Evolutionary conservation across 2,888 invertebrate species (phyloP).

Genomic region (Pelosia muscerda): DNA sequence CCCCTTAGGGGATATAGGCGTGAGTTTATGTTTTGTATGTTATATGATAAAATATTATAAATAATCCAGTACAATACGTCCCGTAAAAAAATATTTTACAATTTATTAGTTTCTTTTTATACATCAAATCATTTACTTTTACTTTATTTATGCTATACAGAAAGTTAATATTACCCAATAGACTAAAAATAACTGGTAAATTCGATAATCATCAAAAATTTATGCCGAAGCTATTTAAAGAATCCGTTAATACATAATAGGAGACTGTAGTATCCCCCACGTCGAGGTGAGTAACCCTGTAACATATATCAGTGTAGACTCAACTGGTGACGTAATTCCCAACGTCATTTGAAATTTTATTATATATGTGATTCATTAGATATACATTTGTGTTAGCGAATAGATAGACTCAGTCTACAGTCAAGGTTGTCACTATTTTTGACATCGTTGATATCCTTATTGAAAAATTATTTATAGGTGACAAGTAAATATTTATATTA

Average conservation of each 20-base stretch:
- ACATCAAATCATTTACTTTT: too few species aligned
- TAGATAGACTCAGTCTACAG: conserved; percentile 60
- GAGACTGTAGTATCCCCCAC: conserved; percentile 38
- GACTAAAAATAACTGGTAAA: not conserved
- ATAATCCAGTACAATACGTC: too few species aligned
- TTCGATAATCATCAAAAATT: conserved; percentile 9
- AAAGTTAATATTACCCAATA: not conserved
- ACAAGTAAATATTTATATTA: not conserved
- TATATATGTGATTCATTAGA: conserved; percentile 64
- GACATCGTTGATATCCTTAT: not conserved
- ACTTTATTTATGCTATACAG: not conserved
- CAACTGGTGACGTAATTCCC: conserved; percentile 40
- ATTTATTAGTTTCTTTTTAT: not conserved
- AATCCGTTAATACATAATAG: conserved; percentile 31
- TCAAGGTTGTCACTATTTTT: conserved; percentile 33
- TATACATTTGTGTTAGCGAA: conserved; percentile 44
- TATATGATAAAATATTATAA: too few species aligned
- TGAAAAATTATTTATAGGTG: not conserved
- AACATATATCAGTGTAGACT: conserved; percentile 36
- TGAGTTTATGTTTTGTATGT: too few species aligned
- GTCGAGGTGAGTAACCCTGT: conserved; percentile 50
- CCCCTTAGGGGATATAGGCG: too few species aligned
- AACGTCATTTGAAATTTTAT: conserved; percentile 50
- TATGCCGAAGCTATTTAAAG: conserved; percentile 31
- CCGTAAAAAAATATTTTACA: too few species aligned